Evolutionary conservation across 2,113 vertebrate genomes (phyloP).

Genomic region (Phylloscopus whistleri): DNA sequence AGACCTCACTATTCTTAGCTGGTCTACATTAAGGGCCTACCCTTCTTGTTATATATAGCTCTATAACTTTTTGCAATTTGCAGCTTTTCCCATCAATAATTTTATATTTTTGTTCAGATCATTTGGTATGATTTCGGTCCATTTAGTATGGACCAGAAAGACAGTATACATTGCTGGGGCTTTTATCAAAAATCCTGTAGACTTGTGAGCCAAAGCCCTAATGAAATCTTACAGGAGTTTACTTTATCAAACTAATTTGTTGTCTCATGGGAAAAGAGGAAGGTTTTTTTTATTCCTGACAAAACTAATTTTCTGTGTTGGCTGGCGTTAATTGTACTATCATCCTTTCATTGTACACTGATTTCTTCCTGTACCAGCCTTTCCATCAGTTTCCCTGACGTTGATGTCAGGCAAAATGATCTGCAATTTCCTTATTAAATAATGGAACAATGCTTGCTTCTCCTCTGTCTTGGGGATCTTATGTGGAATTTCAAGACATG

Average conservation of each 20-base stretch:
- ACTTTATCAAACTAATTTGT: not conserved
- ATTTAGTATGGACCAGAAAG: not conserved
- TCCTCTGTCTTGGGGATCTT: not conserved
- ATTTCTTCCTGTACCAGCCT: constrained; percentile 53
- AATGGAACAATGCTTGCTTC: constrained; percentile 11
- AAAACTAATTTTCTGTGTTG: constrained; percentile 14
- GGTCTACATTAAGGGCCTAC: not conserved
- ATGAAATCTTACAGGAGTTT: not conserved
- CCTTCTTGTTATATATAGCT: not conserved
- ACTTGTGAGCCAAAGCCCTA: not conserved
- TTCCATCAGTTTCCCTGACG: constrained; percentile 52
- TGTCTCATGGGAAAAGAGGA: not conserved
- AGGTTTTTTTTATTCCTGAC: not conserved
- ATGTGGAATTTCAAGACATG: not conserved
- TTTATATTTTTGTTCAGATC: not conserved
- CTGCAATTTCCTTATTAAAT: constrained; percentile 60
- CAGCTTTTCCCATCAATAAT: not conserved
- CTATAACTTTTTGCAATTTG: not conserved
- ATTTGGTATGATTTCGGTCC: not conserved
- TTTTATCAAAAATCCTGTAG: not conserved
- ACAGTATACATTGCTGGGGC: not conserved
- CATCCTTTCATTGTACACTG: constrained; percentile 56
- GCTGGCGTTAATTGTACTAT: constrained; percentile 38
- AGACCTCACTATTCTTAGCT: not conserved
- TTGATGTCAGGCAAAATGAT: constrained; percentile 40